A percentile compares a stretch with the other conserved stretches of the same genome.
These are phyloP conservation scores for Dasyurus viverrinus DNA, from an alignment of 2,113 vertebrate species.

Conservation along the genomic window DNA sequence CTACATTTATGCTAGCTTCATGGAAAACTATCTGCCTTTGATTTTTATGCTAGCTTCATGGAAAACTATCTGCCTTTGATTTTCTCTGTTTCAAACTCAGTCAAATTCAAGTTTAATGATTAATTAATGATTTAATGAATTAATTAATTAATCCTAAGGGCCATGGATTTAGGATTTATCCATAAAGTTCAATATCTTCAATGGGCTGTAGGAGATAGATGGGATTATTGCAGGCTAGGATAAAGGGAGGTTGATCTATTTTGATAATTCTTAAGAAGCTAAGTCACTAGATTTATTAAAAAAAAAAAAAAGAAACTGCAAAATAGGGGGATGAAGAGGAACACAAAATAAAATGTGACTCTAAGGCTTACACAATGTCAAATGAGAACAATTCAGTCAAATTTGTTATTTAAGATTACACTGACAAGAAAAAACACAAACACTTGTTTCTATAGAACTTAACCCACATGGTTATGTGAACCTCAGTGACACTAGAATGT, in stretches of 20 bases:
- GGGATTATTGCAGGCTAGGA: slow-evolving; percentile 23
- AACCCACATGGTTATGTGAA: background rate
- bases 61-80: slow-evolving; percentile 53
- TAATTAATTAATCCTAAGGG: background rate
- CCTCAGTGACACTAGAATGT: background rate
- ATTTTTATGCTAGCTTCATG: slow-evolving; percentile 5
- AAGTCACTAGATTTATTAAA: background rate
- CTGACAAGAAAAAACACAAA: background rate
- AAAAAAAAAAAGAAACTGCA: background rate
- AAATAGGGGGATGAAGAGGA: background rate
- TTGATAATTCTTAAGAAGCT: slow-evolving; percentile 7
- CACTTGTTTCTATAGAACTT: background rate
- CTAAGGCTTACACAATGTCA: slow-evolving; percentile 21
- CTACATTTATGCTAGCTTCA: slow-evolving; percentile 16
- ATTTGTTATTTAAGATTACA: slow-evolving; percentile 4
- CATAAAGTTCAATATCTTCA: background rate
- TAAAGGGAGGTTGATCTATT: background rate
- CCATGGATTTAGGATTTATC: background rate
- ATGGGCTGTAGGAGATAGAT: slow-evolving; percentile 1
- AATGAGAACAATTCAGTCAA: slow-evolving; percentile 13
- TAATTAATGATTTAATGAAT: too few relatives aligned
- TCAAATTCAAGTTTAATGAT: slow-evolving; percentile 28
- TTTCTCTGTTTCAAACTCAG: background rate
- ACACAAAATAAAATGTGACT: background rate
- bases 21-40: slow-evolving; percentile 50